Conservation (phyloP, 2,888 invertebrate genomes). For the Gonocerus acuteangulatus region DNA sequence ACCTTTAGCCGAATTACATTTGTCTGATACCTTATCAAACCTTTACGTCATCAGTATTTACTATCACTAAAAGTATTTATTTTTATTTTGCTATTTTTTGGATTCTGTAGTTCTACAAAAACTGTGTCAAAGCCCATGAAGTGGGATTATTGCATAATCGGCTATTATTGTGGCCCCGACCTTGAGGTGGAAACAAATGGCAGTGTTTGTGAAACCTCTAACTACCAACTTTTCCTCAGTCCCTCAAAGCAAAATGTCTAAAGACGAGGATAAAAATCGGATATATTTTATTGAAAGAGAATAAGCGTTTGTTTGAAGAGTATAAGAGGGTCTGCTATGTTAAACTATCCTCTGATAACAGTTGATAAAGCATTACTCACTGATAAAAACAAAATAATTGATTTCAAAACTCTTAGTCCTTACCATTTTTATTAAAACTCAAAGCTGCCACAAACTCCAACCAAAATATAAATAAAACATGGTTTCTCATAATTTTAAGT, state of each 20-base stretch:
- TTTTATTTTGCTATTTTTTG: not conserved
- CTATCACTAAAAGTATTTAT: not conserved
- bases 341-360: not conserved
- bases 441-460: too few relatives aligned
- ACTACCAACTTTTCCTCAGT: constrained; percentile 11
- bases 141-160: constrained; percentile 23
- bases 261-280: too few relatives aligned
- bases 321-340: too few relatives aligned
- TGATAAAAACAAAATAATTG: not conserved
- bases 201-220: constrained; percentile 21
- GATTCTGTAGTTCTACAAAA: not conserved
- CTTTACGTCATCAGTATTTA: constrained; percentile 8
- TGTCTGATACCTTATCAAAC: constrained; percentile 14
- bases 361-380: not conserved
- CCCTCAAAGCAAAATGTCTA: not conserved
- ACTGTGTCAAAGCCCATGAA: constrained; percentile 23
- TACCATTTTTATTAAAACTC: too few relatives aligned
- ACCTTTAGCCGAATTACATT: constrained; percentile 11
- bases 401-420: too few relatives aligned
- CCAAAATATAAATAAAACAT: too few relatives aligned
- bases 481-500: too few relatives aligned
- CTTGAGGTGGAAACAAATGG: constrained; percentile 24
- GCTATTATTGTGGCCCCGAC: constrained; percentile 26
- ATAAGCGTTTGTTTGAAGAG: too few relatives aligned
- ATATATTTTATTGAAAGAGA: too few relatives aligned